Conservation (phyloP, 2,888 invertebrate genomes). For the Yponomeuta plumbellus region DNA sequence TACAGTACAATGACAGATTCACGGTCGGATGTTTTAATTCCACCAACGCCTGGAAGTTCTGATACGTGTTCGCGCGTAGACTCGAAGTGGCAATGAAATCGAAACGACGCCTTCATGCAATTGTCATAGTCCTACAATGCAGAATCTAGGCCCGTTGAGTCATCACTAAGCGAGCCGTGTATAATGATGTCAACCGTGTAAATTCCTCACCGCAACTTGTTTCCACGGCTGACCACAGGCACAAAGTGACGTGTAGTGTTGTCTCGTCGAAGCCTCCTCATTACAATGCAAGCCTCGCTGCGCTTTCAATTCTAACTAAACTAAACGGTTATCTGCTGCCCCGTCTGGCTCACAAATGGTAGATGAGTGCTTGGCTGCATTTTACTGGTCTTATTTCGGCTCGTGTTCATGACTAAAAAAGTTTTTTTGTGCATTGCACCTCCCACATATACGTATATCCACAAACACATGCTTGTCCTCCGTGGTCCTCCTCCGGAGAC, state of each 20-base stretch:
- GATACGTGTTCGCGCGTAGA: no score
- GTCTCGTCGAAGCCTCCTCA: background rate
- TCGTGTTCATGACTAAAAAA: no score
- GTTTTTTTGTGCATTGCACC: no score
- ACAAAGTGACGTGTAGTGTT: background rate
- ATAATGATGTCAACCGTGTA: constrained; percentile 1
- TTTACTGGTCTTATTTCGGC: background rate
- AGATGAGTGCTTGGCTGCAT: background rate
- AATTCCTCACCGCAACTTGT: background rate
- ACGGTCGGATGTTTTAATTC: no score
- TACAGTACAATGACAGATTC: no score
- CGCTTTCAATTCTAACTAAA: background rate
- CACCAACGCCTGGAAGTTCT: no score
- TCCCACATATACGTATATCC: no score
- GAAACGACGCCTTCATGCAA: no score
- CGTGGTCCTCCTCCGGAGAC: no score
- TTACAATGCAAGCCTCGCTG: background rate
- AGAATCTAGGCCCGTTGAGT: background rate
- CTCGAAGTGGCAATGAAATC: no score
- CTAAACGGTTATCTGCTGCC: background rate
- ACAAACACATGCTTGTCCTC: no score
- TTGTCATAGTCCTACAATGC: no score
- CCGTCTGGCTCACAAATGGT: background rate
- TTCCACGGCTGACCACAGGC: constrained; percentile 1
- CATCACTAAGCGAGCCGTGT: background rate